Conservation (phyloP, 2,888 invertebrate species). For the Meta bourneti region DNA sequence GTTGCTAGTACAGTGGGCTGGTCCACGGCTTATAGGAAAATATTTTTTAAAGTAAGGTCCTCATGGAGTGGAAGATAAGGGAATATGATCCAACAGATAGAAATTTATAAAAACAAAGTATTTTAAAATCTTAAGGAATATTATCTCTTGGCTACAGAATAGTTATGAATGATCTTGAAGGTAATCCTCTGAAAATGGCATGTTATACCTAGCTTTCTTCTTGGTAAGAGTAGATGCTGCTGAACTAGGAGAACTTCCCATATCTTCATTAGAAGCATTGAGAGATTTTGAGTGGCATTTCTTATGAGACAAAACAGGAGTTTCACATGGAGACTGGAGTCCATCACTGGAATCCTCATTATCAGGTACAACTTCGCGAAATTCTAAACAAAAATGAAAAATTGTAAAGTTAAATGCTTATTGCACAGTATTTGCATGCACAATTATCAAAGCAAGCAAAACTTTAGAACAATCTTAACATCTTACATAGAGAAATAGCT, state of each 20-base stretch:
- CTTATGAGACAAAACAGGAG: constrained; percentile 71
- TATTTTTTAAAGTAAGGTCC: too few relatives aligned
- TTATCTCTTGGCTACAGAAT: too few relatives aligned
- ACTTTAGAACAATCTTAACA: too few relatives aligned
- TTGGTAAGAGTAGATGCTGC: constrained; percentile 76
- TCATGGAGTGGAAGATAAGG: too few relatives aligned
- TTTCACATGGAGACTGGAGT: constrained; percentile 73
- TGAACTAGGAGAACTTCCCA: constrained; percentile 76
- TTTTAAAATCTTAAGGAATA: background rate
- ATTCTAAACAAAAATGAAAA: constrained; percentile 68
- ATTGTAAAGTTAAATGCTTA: constrained; percentile 8
- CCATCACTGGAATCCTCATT: constrained; percentile 75
- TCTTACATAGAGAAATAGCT: too few relatives aligned
- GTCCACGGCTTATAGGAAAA: too few relatives aligned
- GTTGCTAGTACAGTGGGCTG: too few relatives aligned
- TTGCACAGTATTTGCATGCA: background rate
- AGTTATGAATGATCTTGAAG: too few relatives aligned
- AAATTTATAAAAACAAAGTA: background rate
- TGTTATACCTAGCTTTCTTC: constrained; percentile 69
- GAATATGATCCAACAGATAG: too few relatives aligned
- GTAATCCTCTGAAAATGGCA: too few relatives aligned
- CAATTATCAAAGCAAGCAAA: too few relatives aligned
- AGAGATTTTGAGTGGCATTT: constrained; percentile 58
- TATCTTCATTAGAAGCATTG: constrained; percentile 72
- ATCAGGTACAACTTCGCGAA: constrained; percentile 75